Base-by-base conservation (phyloP, 2,797 vertebrate species). In the Lerista edwardsae region DNA sequence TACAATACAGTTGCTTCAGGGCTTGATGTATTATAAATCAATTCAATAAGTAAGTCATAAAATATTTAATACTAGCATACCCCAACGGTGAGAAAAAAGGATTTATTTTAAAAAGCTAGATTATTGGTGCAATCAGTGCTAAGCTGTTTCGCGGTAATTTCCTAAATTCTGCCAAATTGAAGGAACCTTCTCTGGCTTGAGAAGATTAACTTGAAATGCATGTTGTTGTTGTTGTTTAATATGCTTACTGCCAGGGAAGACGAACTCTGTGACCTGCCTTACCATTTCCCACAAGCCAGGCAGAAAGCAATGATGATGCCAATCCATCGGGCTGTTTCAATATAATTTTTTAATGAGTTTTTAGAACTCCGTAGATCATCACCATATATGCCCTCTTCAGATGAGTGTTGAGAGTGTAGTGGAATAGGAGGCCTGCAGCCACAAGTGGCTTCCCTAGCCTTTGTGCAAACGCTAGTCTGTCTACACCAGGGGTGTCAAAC, bases 51-150 rank as follows among this genome's bases (percentile, higher is more conserved):
- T 47, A 51, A 2, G 12, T 39, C 12, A 80, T 44, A 6, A 76
- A 82, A 79, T 83, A 80, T 3, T 79, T 82, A 82, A 74, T 6
- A 1, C 0, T 0, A 12, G 67, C 27, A 73, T 34, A 41, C 14
- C 29, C 7, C 76, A 84, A 77, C 11, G 25, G 14, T 2, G 6
- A 15, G 27, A 81, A 19, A 41, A 62, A 41, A 59, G 10, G n/a
- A 55, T 17, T 68, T 76, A 31, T 4, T 78, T 3, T 27, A 51
- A 41, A 41, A 25, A 36, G 0, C 3, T 73, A 27, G 2, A n/a
- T 57, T 79, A 34, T 86, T 89, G 83, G 69, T 84, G 1, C 44
- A 72, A 67, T 88, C 39, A 84, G 21, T 68, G 8, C 15, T n/a
- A 59, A 57, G 64, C 1, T 39, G 4, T 51, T 86, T 89, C 86